Conservation (phyloP, 1,140 invertebrate species). For the Tetramorium parvispinum region DNA sequence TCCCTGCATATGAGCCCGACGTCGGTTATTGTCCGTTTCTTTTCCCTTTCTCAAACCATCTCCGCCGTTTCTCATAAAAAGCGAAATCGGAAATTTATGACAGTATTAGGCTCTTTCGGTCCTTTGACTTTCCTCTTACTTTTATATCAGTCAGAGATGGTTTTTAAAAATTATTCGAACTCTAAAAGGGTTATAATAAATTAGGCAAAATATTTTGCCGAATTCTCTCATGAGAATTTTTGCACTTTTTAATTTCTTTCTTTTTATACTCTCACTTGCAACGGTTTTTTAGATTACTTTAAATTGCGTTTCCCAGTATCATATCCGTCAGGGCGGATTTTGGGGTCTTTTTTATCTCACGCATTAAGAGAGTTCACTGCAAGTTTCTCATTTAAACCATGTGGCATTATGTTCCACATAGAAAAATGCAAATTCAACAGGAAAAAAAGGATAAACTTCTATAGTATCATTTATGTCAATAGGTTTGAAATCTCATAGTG, state of each 20-base stretch:
- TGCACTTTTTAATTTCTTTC: background rate
- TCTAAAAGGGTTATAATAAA: background rate
- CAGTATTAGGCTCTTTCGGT: background rate
- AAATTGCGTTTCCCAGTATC: background rate
- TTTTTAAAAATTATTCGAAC: background rate
- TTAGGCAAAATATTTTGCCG: background rate
- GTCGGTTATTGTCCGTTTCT: constrained; percentile 47
- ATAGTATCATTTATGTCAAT: constrained; percentile 8
- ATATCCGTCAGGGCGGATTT: background rate
- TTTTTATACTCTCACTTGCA: background rate
- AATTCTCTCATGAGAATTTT: background rate
- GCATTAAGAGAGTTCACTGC: background rate
- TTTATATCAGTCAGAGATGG: background rate
- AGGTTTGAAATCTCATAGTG: background rate
- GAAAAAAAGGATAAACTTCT: background rate
- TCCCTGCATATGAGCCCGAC: constrained; percentile 23
- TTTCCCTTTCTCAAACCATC: background rate
- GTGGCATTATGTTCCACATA: background rate
- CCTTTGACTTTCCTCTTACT: background rate
- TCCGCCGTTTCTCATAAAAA: background rate
- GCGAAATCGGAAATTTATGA: constrained; percentile 11
- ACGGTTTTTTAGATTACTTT: background rate
- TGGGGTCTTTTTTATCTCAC: background rate
- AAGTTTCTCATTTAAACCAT: background rate
- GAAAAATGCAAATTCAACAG: background rate